A percentile compares a stretch with the other conserved stretches of the same genome.
These are phyloP conservation scores for Ictidomys tridecemlineatus DNA, from an alignment of 2,113 vertebrate species.

Conservation along the genomic window DNA sequence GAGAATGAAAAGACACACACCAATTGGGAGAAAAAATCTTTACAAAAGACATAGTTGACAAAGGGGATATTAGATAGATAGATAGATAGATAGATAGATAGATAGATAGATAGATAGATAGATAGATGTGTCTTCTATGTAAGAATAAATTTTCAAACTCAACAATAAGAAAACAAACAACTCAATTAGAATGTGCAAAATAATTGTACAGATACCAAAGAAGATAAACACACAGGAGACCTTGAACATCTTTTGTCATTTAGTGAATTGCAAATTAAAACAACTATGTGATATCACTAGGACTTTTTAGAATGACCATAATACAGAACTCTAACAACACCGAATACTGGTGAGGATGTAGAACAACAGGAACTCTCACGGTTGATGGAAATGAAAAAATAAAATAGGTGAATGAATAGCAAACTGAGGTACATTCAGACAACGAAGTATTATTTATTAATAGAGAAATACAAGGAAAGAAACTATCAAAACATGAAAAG, in stretches of 20 bases:
- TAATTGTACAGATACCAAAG: neutral
- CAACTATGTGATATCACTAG: no score
- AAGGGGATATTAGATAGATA: neutral
- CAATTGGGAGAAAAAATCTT: neutral
- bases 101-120: no score
- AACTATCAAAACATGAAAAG: no score
- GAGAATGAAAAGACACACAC: neutral
- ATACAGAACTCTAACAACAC: no score
- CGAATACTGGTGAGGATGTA: no score
- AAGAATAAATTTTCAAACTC: neutral
- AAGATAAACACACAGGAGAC: neutral
- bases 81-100: no score
- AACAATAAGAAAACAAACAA: neutral
- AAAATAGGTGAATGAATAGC: neutral
- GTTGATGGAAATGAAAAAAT: no score
- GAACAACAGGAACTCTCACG: no score
- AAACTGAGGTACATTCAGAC: neutral
- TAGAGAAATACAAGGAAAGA: neutral
- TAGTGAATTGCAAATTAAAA: neutral
- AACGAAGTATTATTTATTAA: neutral
- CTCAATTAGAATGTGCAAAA: neutral
- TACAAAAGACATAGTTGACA: neutral
- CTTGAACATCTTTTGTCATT: neutral
- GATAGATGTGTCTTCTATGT: no score
- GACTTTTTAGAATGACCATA: neutral